These are phyloP conservation scores for Drosophila varians DNA, from an alignment of 1,140 invertebrate genomes.

Conservation along the genomic window DNA sequence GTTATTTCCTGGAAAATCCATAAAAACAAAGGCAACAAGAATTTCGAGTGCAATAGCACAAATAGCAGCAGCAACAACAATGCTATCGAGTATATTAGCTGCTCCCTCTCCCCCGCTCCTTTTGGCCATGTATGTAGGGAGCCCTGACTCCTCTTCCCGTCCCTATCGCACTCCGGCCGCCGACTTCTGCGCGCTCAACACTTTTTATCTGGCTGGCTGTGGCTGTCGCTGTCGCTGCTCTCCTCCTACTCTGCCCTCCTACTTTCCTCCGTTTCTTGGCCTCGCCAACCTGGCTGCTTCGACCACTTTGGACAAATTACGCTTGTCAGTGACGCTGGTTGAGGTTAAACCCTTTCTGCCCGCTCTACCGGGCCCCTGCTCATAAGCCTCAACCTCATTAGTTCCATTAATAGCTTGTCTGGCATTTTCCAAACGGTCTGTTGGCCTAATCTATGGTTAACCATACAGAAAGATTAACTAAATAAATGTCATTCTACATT, in stretches of 20 bases:
- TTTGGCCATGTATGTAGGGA: background rate
- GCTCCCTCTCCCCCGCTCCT: background rate
- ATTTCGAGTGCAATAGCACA: constrained; percentile 77
- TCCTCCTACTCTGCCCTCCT: constrained; percentile 16
- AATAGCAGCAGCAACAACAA: constrained; percentile 45
- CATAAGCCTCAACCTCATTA: constrained; percentile 5
- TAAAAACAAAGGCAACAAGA: constrained; percentile 80
- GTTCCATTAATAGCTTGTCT: constrained; percentile 4
- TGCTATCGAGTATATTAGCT: constrained; percentile 70
- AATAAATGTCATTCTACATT: background rate
- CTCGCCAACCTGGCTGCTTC: constrained; percentile 22
- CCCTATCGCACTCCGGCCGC: constrained; percentile 38
- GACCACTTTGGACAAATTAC: constrained; percentile 63
- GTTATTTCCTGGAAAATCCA: constrained; percentile 74
- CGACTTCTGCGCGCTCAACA: constrained; percentile 72
- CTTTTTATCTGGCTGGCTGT: constrained; percentile 64
- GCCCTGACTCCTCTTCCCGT: background rate
- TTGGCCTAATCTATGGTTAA: constrained; percentile 8
- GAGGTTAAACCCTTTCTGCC: constrained; percentile 20
- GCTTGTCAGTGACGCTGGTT: constrained; percentile 47
- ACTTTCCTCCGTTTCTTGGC: constrained; percentile 10
- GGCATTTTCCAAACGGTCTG: background rate
- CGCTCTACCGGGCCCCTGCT: constrained; percentile 12
- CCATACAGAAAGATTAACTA: background rate
- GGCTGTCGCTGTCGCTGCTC: constrained; percentile 33